These are phyloP conservation scores for Archaeoteleia sp. DNA, from an alignment of 2,888 invertebrate species.

Conservation along the genomic window DNA sequence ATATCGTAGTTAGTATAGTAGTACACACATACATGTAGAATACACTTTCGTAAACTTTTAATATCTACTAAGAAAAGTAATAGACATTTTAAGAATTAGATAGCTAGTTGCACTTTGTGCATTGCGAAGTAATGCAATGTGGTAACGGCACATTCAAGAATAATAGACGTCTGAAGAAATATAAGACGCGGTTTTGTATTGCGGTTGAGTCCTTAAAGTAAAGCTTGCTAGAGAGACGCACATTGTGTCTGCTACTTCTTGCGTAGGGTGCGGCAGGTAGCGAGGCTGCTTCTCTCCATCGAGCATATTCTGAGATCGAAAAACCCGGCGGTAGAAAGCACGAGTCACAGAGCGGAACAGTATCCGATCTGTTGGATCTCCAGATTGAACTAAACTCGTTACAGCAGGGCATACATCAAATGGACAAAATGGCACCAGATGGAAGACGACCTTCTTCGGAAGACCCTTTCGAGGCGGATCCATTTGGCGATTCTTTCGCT, in stretches of 20 bases:
- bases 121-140: no score
- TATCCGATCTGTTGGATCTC: constrained; percentile 90
- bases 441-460: constrained; percentile 80
- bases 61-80: no score
- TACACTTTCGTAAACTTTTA: no score
- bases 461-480: constrained; percentile 78
- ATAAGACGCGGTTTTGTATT: no score
- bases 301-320: constrained; percentile 66
- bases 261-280: constrained; percentile 71
- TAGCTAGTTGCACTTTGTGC: no score
- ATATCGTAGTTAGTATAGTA: no score
- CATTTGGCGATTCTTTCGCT: constrained; percentile 86
- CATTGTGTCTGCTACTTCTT: constrained; percentile 54
- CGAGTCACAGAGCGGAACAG: constrained; percentile 77
- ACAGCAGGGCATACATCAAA: constrained; percentile 90
- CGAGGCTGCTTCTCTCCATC: constrained; percentile 67
- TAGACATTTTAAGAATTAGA: no score
- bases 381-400: constrained; percentile 91
- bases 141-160: no score
- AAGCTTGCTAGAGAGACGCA: constrained; percentile 48
- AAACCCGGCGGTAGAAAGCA: constrained; percentile 66
- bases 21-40: no score
- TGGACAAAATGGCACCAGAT: constrained; percentile 88
- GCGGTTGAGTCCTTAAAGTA: constrained; percentile 24
- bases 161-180: no score